These are phyloP conservation scores for Drosophila crucigera DNA, from an alignment of 2,888 invertebrate genomes.

Conservation along the genomic window DNA sequence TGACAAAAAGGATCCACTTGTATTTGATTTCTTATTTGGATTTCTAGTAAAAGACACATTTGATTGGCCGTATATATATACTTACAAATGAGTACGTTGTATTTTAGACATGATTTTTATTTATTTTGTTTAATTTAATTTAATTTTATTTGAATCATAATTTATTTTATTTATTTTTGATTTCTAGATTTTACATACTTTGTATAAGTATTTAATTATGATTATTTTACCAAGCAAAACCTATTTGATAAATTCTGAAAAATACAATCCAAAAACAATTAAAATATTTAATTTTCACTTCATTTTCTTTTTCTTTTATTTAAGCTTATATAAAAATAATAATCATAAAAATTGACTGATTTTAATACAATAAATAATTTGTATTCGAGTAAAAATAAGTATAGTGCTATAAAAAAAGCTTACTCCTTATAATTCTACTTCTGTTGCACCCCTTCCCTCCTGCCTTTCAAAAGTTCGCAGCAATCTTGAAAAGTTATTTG, in stretches of 20 bases:
- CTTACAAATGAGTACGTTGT: background rate
- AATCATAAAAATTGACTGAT: background rate
- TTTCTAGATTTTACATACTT: no score
- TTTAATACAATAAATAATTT: background rate
- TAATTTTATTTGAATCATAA: no score
- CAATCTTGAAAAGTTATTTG: conserved; percentile 5
- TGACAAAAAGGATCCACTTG: background rate
- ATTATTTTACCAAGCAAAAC: background rate
- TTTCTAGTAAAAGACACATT: background rate
- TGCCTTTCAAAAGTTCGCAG: background rate
- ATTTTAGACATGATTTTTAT: rapidly evolving
- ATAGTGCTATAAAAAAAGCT: no score
- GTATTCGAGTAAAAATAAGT: no score
- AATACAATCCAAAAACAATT: background rate
- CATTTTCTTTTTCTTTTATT: no score
- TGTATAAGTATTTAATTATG: background rate
- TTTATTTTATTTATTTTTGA: no score
- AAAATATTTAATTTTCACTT: background rate
- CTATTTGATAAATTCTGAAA: background rate
- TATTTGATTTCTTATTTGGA: background rate
- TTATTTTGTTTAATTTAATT: background rate
- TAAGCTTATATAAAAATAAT: no score
- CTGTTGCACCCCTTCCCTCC: background rate
- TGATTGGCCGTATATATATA: background rate
- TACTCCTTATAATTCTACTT: background rate